A percentile compares a stretch with the other conserved stretches of the same genome.
phyloP scores from a whole-genome alignment of 2,888 invertebrate genomes.

The Galeruca laticollis region DNA sequence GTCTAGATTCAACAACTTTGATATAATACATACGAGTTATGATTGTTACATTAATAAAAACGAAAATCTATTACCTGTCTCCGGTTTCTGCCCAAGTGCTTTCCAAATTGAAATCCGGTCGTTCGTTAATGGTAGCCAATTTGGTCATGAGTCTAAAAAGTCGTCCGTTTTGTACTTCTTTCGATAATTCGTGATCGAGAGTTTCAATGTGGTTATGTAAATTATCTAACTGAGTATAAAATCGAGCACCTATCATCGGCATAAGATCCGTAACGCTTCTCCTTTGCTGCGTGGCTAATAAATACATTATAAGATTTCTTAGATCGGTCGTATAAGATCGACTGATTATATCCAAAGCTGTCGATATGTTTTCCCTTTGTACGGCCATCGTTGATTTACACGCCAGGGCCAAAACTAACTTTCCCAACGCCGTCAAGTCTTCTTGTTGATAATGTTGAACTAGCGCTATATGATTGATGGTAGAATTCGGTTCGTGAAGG shows the following conservation, averaged over 20 bases:
- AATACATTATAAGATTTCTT: conserved; percentile 92
- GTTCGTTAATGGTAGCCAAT: conserved; percentile 93
- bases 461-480: conserved; percentile 72
- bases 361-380: conserved; percentile 87
- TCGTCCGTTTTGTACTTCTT: conserved; percentile 95
- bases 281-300: conserved; percentile 76
- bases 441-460: conserved; percentile 87
- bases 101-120: conserved; percentile 94
- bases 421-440: conserved; percentile 91
- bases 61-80: conserved; percentile 72
- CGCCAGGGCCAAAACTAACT: conserved; percentile 91
- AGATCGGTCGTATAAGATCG: conserved; percentile 94
- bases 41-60: neutral
- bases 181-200: conserved; percentile 89
- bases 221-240: conserved; percentile 95
- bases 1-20: no score
- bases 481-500: conserved; percentile 76
- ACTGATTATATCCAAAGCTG: conserved; percentile 89
- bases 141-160: conserved; percentile 92
- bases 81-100: conserved; percentile 98
- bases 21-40: no score
- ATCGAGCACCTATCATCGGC: conserved; percentile 99
- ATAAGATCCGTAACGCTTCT: conserved; percentile 95
- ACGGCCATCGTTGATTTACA: conserved; percentile 91
- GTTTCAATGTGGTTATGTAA: conserved; percentile 89